These are phyloP conservation scores for Heliconius sara DNA, from an alignment of 2,888 invertebrate genomes.

Conservation along the genomic window DNA sequence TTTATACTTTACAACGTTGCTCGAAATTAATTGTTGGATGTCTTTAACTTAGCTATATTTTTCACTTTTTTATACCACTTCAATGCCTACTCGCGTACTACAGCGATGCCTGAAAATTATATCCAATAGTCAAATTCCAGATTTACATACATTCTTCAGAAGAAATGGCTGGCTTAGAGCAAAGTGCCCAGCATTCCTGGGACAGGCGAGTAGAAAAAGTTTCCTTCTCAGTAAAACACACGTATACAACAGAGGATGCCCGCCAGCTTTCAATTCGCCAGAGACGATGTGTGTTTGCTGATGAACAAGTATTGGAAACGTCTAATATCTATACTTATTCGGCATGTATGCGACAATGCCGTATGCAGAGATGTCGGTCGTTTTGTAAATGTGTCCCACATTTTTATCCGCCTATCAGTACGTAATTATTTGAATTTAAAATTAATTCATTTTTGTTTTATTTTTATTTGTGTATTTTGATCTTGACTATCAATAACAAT, in stretches of 20 bases:
- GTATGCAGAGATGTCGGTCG: slow-evolving; percentile 86
- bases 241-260: slow-evolving; percentile 90
- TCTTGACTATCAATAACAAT: too few relatives aligned
- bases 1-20: not conserved
- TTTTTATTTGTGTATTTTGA: not conserved
- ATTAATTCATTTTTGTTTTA: not conserved
- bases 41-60: not conserved
- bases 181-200: slow-evolving; percentile 89
- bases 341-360: slow-evolving; percentile 89
- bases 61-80: not conserved
- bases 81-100: not conserved
- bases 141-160: slow-evolving; percentile 87
- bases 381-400: slow-evolving; percentile 89
- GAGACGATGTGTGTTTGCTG: slow-evolving; percentile 88
- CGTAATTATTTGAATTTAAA: slow-evolving; percentile 48
- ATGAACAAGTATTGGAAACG: slow-evolving; percentile 86
- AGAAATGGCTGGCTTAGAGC: slow-evolving; percentile 88
- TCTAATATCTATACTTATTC: slow-evolving; percentile 87
- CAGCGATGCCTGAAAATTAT: not conserved
- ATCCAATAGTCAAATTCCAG: slow-evolving; percentile 53
- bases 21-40: too few relatives aligned
- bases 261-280: slow-evolving; percentile 87
- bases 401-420: slow-evolving; percentile 86
- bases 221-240: slow-evolving; percentile 89
- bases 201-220: slow-evolving; percentile 84